Evolutionary conservation across 2,797 vertebrate genomes (phyloP).

Genomic region (Betta splendens): DNA sequence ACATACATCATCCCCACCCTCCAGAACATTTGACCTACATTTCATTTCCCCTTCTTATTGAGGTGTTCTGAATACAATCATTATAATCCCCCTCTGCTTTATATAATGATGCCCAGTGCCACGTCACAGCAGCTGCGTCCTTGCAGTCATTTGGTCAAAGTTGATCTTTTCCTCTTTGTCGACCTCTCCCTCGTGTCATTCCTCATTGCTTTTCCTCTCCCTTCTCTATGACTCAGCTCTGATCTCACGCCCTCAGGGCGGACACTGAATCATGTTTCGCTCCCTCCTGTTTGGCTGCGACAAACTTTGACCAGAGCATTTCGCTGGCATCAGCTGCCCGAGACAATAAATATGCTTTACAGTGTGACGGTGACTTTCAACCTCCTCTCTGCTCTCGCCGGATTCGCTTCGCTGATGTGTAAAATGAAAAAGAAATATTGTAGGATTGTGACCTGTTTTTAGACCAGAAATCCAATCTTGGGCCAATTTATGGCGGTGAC

Average conservation of each 20-base stretch:
- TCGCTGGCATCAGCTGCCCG: constrained; percentile 50
- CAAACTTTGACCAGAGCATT: constrained; percentile 71
- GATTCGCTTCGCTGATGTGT: constrained; percentile 11
- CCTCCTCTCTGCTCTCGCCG: constrained; percentile 28
- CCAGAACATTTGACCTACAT: constrained; percentile 36
- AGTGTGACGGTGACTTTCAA: constrained; percentile 59
- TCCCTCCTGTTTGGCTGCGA: constrained; percentile 50
- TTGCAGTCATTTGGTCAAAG: constrained; percentile 44
- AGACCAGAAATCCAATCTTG: neutral
- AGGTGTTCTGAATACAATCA: constrained; percentile 39
- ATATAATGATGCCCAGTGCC: constrained; percentile 6
- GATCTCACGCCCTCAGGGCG: constrained; percentile 41
- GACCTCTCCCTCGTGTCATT: constrained; percentile 41
- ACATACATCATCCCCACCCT: constrained; percentile 44
- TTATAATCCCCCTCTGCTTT: constrained; percentile 13
- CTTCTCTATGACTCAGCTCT: constrained; percentile 44
- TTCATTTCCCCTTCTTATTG: constrained; percentile 20
- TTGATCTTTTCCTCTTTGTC: constrained; percentile 40
- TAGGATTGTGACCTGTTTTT: neutral
- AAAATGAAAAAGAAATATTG: neutral
- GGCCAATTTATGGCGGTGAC: neutral
- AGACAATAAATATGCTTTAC: constrained; percentile 61
- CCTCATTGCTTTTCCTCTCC: constrained; percentile 14
- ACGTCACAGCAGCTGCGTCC: constrained; percentile 19
- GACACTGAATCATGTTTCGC: constrained; percentile 25